Conservation (phyloP, 2,113 vertebrate genomes). For the Aphyosemion australe region DNA sequence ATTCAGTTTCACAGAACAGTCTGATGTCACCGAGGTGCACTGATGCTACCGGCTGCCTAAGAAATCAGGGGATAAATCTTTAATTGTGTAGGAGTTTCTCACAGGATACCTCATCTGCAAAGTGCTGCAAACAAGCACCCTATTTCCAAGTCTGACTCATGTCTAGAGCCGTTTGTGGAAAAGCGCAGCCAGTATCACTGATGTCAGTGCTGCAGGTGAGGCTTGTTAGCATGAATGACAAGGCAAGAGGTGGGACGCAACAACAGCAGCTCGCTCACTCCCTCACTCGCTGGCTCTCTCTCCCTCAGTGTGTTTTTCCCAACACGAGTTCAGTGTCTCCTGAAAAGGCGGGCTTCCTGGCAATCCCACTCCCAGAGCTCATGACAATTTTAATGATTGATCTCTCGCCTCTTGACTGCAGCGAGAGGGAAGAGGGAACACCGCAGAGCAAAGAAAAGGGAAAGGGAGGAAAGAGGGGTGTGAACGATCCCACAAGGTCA, state of each 20-base stretch:
- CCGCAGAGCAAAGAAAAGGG: constrained; percentile 19
- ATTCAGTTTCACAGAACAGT: constrained; percentile 13
- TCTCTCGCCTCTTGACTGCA: constrained; percentile 48
- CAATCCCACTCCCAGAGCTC: constrained; percentile 53
- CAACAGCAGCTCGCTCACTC: constrained; percentile 31
- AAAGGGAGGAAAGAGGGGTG: constrained; percentile 42
- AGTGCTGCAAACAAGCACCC: constrained; percentile 51
- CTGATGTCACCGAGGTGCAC: constrained; percentile 12
- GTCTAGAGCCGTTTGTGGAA: constrained; percentile 55
- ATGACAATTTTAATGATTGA: constrained; percentile 72
- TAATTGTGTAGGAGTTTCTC: constrained; percentile 37
- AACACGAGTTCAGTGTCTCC: constrained; percentile 40
- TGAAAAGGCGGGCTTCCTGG: constrained; percentile 53
- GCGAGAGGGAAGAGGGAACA: constrained; percentile 39
- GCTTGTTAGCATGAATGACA: constrained; percentile 56
- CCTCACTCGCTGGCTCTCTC: constrained; percentile 20
- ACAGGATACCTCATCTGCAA: constrained; percentile 47
- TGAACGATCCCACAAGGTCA: constrained; percentile 70
- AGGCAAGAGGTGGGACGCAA: constrained; percentile 35
- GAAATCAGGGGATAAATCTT: constrained; percentile 42
- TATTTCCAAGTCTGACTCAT: constrained; percentile 71
- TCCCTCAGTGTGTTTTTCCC: constrained; percentile 28
- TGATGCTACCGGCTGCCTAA: constrained; percentile 17
- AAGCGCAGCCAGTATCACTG: constrained; percentile 48
- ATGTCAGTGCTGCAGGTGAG: constrained; percentile 43